Base-by-base conservation (phyloP, 2,113 vertebrate species). In the Ctenodactylus gundi region DNA sequence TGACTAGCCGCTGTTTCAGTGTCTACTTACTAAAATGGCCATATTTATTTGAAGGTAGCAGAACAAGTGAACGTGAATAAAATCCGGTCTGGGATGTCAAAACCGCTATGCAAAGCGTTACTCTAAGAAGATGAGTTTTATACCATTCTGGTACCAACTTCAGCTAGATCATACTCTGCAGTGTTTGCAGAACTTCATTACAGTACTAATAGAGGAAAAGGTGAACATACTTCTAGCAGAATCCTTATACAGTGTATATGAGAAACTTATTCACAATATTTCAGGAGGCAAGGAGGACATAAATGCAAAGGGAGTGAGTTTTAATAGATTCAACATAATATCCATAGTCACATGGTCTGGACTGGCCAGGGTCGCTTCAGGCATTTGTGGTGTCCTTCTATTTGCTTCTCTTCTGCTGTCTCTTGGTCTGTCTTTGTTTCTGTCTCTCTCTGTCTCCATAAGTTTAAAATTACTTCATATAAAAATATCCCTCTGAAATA, bases 301-400 rank as follows among this genome's bases (percentile, higher is more conserved):
- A 18, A 25, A 25, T 0, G 3, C 1, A 39, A 64, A 34, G 20
- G 3, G 64, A 36, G 4, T 0, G 4, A 13, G 4, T 55, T 39
- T 41, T 65, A 29, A 53, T 67, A 39, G 23, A 53, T 4, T 27
- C 34, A 68, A 31, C 6, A 75, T 7, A 39, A 9, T 36, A 13
- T 2, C 0, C 29, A 57, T 51, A 20, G n/a, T 53, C 1, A 15
- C 17, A 27, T 1, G 49, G 1, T 10, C 55, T 27, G 9, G 29
- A 7, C 62, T 49, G 34, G 18, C 10, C 8, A 62, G 36, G 25
- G 15, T 4, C 31, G 62, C 11, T 49, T 14, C n/a, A 46, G n/a
- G n/a, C 31, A 36, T 88, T 27, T 2, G 21, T 75, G 17, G 17
- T 15, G 0, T 8, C 1, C 8, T 23, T 20, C 36, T 29, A 2